A percentile compares a stretch with the other conserved stretches of the same genome.
These are phyloP conservation scores for Sarotherodon lohbergeri DNA, from an alignment of 2,113 vertebrate species.

Conservation along the genomic window DNA sequence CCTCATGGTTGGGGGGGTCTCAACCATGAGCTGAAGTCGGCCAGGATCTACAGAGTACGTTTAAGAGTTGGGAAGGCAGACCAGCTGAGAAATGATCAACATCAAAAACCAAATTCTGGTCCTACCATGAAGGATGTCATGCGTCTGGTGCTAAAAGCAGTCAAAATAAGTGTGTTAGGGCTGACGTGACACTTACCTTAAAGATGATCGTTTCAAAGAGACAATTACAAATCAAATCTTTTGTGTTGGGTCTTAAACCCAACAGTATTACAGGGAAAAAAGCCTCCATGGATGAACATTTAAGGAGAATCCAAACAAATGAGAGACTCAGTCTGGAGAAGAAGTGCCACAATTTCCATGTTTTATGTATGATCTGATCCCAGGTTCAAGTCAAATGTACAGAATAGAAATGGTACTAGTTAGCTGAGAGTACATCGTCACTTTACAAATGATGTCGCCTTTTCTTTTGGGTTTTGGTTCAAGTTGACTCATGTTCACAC, in stretches of 20 bases:
- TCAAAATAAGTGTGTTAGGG: background rate
- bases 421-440: constrained; percentile 56
- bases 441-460: constrained; percentile 54
- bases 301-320: background rate
- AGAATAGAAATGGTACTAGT: constrained; percentile 77
- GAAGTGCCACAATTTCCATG: constrained; percentile 81
- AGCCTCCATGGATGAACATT: background rate
- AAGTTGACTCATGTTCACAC: constrained; percentile 39
- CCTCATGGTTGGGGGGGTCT: background rate
- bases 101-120: background rate
- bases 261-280: background rate
- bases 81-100: background rate
- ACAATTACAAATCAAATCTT: background rate
- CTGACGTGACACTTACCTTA: constrained; percentile 53
- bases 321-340: constrained; percentile 62
- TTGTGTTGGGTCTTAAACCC: background rate
- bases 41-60: background rate
- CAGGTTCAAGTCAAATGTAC: constrained; percentile 83
- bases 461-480: constrained; percentile 44
- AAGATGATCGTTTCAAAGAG: background rate
- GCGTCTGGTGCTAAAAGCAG: background rate
- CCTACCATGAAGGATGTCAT: background rate
- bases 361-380: constrained; percentile 86
- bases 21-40: background rate
- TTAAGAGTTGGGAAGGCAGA: background rate